A percentile compares a stretch with the other conserved stretches of the same genome.
phyloP scores from a whole-genome alignment of 2,888 invertebrate genomes.

The Minunthozetes semirufus region DNA sequence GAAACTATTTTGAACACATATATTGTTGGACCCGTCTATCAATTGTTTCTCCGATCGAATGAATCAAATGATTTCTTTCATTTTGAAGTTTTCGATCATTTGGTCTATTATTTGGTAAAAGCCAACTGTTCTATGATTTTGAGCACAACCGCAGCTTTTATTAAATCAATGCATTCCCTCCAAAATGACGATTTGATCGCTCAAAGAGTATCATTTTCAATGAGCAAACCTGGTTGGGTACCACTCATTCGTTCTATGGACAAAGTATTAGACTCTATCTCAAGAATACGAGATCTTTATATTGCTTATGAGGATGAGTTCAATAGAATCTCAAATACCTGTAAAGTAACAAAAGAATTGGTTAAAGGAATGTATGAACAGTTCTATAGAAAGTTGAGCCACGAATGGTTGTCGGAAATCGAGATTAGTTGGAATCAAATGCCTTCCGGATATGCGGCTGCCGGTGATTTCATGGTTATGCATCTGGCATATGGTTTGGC shows the following conservation, averaged over 20 bases:
- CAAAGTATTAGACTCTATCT: neutral
- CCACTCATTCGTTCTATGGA: neutral
- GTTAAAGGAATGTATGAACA: neutral
- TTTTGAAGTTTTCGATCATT: neutral
- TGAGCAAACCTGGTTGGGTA: slow-evolving; percentile 9
- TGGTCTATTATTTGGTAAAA: slow-evolving; percentile 11
- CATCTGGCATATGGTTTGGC: no score
- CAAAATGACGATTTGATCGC: neutral
- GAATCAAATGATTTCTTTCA: neutral
- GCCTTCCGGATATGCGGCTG: no score
- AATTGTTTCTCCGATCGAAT: neutral
- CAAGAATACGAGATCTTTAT: neutral
- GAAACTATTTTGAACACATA: no score
- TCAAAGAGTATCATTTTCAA: neutral
- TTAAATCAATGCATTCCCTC: neutral
- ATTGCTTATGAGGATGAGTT: neutral
- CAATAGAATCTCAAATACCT: neutral
- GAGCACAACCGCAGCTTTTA: neutral
- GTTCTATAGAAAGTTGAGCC: neutral
- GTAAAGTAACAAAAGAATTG: neutral
- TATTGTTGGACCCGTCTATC: no score
- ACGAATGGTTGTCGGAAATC: neutral
- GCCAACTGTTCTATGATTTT: neutral
- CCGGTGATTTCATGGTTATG: no score
- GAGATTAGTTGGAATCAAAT: no score